phyloP scores from a whole-genome alignment of 2,113 vertebrate species.

The Stigmatopora argus region DNA sequence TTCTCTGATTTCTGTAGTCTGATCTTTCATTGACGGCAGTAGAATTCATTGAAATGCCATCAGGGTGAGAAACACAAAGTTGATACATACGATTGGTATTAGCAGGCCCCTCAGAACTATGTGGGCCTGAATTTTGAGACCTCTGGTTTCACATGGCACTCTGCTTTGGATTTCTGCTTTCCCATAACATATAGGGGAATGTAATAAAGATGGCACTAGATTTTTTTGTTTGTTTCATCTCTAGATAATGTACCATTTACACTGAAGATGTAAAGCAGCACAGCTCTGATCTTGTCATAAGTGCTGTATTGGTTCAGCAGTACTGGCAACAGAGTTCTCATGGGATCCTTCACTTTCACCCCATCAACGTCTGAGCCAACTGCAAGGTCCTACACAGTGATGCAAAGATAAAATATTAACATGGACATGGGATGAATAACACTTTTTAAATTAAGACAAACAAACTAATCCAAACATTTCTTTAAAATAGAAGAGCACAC shows the following conservation, averaged over 20 bases:
- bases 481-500: not conserved
- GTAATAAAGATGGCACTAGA: not conserved
- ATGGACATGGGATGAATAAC: not conserved
- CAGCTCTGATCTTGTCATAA: constrained; percentile 90
- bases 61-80: too few relatives aligned
- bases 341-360: constrained; percentile 87
- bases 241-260: constrained; percentile 75
- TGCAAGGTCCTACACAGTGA: constrained; percentile 81
- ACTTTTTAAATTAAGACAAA: not conserved
- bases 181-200: not conserved
- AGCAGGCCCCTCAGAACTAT: too few relatives aligned
- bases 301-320: constrained; percentile 78
- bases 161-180: not conserved
- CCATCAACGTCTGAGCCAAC: constrained; percentile 87
- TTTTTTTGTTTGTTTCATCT: not conserved
- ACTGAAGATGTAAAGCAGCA: constrained; percentile 95
- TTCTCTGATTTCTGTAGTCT: too few relatives aligned
- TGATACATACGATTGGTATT: too few relatives aligned
- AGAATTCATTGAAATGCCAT: too few relatives aligned
- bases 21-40: too few relatives aligned
- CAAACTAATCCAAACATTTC: not conserved
- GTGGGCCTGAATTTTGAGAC: too few relatives aligned
- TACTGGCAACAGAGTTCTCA: constrained; percentile 92
- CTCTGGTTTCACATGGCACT: not conserved
- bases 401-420: not conserved